Evolutionary conservation across 2,113 vertebrate species (phyloP).

Genomic region (Chrysemys picta): DNA sequence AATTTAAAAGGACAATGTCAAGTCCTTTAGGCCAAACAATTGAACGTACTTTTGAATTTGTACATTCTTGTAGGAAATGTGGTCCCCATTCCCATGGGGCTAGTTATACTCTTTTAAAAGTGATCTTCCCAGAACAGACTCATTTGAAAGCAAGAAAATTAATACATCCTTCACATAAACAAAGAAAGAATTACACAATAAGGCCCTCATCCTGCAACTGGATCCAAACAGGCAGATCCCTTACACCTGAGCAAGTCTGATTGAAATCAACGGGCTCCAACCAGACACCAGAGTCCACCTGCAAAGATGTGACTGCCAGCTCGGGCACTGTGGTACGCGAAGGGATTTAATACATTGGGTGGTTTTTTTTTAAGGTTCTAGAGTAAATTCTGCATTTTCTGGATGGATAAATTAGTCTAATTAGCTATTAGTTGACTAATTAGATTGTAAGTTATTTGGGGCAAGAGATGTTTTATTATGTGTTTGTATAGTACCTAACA

Average conservation of each 20-base stretch:
- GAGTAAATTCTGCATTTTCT: slow-evolving; percentile 24
- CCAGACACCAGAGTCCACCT: neutral
- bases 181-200: neutral
- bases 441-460: neutral
- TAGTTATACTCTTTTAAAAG: neutral
- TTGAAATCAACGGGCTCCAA: neutral
- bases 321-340: neutral
- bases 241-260: neutral
- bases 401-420: slow-evolving; percentile 41
- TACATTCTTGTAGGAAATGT: neutral
- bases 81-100: neutral
- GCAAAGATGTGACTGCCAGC: neutral
- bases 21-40: neutral
- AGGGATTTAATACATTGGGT: neutral
- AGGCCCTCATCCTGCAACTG: accelerated
- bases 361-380: slow-evolving; percentile 31
- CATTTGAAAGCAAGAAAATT: neutral
- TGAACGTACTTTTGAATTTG: neutral
- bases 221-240: neutral
- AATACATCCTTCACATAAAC: neutral
- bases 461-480: neutral
- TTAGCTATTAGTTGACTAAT: slow-evolving; percentile 8
- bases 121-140: neutral
- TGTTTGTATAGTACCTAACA: neutral
- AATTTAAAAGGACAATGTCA: neutral